Base-by-base conservation (phyloP, 92 coral and sea anemone genomes). In the Montipora capitata region DNA sequence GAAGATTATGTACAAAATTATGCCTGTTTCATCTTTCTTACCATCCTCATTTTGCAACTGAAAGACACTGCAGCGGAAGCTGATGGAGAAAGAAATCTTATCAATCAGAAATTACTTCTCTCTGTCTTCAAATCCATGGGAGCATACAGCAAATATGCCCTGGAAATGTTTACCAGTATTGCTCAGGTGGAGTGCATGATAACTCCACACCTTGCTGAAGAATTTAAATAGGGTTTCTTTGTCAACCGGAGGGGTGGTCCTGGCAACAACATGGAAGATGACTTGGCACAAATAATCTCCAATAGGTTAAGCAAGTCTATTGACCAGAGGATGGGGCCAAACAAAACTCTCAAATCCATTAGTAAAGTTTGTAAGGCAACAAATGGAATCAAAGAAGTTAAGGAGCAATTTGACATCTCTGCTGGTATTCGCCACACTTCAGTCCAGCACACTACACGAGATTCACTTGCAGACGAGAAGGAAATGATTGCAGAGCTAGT, bases 221-320 rank as follows among this genome's bases (percentile, higher is more conserved):
- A 89, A 64, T 91, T 94, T 51, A 91, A 85, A 83, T 94, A 81
- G 90, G 93, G 93, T 14, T 88, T 88, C 63, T 91, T 88, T 85
- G 91, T 85, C 16, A 94, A 71, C 85, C 91, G 93, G 94, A 75
- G 95, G 56, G 98, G 96, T 79, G 93, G 98, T 12, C 75, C 80
- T 77, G 94, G n/a, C n/a, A n/a, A n/a, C n/a, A n/a, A n/a, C n/a
- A n/a, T n/a, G n/a, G n/a, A n/a, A n/a, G n/a, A n/a, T n/a, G n/a
- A n/a, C n/a, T n/a, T n/a, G n/a, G n/a, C n/a, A n/a, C n/a, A n/a
- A n/a, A n/a, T n/a, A n/a, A 92, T 92, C 15, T 15, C 10, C 11
- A 87, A 87, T 41, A 35, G 88, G 15, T 49, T 80, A 1, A 68
- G 89, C 80, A 91, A 91, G 85, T 49, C 48, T 14, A 59, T 91